A percentile compares a stretch with the other conserved stretches of the same genome.
Conservation (phyloP, 1,140 invertebrate species). For the Drosophila insularis region DNA sequence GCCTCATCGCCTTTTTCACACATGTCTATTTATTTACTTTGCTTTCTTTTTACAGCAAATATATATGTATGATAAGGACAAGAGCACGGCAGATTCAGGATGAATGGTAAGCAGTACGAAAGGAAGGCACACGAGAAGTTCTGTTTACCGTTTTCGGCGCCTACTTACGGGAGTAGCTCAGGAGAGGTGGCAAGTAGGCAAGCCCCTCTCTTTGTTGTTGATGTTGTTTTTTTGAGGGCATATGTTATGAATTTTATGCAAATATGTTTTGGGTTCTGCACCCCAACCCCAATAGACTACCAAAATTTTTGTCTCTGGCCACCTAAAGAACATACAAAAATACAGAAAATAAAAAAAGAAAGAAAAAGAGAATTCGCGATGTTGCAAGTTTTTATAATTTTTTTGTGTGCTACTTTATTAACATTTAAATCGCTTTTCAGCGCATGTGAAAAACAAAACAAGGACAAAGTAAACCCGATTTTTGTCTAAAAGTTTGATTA, state of each 20-base stretch:
- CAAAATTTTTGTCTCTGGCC: neutral
- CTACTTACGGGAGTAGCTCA: slow-evolving; percentile 26
- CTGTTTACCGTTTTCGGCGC: slow-evolving; percentile 41
- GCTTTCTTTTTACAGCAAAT: slow-evolving; percentile 38
- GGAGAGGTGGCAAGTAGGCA: slow-evolving; percentile 1
- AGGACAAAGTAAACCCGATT: neutral
- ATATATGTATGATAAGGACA: slow-evolving; percentile 52
- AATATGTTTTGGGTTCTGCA: slow-evolving; percentile 51
- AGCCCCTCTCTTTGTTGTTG: slow-evolving; percentile 18
- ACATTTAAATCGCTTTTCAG: slow-evolving; percentile 57
- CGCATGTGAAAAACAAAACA: neutral
- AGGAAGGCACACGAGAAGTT: neutral
- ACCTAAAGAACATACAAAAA: neutral
- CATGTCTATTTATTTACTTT: slow-evolving; percentile 60
- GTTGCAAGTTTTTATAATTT: slow-evolving; percentile 31
- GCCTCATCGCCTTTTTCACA: slow-evolving; percentile 29
- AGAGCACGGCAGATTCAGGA: no score
- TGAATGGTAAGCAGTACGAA: no score
- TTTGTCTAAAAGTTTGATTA: neutral
- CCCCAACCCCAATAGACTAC: neutral
- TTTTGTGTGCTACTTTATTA: slow-evolving; percentile 39
- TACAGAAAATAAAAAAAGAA: no score
- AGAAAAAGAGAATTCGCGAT: slow-evolving; percentile 47
- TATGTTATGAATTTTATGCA: slow-evolving; percentile 72
- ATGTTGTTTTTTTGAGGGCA: slow-evolving; percentile 30